Percentiles rank a stretch among this genome's conserved stretches.
These are phyloP conservation scores for Sarcophaga bullata DNA, from an alignment of 1,140 invertebrate species.

Conservation along the genomic window DNA sequence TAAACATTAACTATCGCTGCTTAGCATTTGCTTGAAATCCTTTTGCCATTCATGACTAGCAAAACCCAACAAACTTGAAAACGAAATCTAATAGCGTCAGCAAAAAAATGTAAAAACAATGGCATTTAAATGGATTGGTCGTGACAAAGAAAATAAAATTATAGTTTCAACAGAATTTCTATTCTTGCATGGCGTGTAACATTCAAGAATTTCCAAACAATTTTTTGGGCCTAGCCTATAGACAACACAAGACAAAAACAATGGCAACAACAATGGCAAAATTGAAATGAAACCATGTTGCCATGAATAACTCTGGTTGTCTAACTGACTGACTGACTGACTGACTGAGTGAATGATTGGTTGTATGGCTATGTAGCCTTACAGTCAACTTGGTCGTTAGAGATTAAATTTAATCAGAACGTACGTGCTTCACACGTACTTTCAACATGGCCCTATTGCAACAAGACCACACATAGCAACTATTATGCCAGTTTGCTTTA, in stretches of 20 bases:
- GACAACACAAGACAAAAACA: not conserved
- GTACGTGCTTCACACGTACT: conserved; percentile 20
- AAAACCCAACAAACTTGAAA: no score
- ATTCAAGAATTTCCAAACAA: not conserved
- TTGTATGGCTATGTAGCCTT: not conserved
- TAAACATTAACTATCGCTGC: no score
- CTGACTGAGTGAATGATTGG: not conserved
- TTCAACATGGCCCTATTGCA: not conserved
- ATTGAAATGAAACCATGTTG: no score
- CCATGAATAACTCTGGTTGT: no score
- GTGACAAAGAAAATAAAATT: conserved; percentile 6
- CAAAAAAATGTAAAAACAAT: not conserved
- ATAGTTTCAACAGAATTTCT: not conserved
- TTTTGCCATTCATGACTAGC: no score
- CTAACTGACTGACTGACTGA: no score
- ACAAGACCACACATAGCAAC: not conserved
- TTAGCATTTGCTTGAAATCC: no score
- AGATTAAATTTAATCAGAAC: conserved; percentile 22
- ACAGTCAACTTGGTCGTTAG: not conserved
- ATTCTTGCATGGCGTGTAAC: not conserved
- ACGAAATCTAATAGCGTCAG: no score
- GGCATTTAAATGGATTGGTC: not conserved
- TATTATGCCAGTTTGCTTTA: not conserved
- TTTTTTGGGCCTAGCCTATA: not conserved
- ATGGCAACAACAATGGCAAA: not conserved